Percentiles rank a stretch among this genome's conserved stretches.
These are phyloP conservation scores for Amblyjoppa fuscipennis DNA, from an alignment of 2,888 invertebrate genomes.

Conservation along the genomic window DNA sequence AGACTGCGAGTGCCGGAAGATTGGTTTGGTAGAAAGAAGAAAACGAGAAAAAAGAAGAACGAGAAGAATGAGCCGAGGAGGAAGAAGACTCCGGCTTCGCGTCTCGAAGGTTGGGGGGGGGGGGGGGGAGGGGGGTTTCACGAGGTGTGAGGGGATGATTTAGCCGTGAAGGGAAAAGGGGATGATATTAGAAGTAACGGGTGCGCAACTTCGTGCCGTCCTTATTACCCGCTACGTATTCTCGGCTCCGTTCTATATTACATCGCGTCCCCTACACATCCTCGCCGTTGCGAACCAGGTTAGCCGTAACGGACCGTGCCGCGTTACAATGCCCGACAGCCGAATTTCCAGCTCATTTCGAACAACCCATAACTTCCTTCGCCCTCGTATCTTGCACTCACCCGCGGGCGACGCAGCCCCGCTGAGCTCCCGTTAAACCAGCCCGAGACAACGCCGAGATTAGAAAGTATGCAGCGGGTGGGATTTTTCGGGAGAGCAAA, in stretches of 20 bases:
- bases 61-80: not conserved
- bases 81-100: constrained; percentile 29
- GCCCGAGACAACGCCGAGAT: constrained; percentile 24
- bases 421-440: constrained; percentile 26
- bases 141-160: constrained; percentile 40
- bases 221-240: constrained; percentile 80
- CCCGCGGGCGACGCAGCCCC: constrained; percentile 12
- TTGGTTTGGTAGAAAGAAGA: constrained; percentile 19
- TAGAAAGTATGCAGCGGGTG: constrained; percentile 54
- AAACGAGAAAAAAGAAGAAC: constrained; percentile 27
- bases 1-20: constrained; percentile 14
- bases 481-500: constrained; percentile 26
- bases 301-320: constrained; percentile 25
- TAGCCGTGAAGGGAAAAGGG: constrained; percentile 50
- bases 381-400: constrained; percentile 73
- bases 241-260: constrained; percentile 75
- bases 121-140: not conserved
- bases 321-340: constrained; percentile 17
- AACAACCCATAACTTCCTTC: constrained; percentile 72
- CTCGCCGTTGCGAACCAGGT: constrained; percentile 13
- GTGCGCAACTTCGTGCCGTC: constrained; percentile 74
- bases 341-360: constrained; percentile 77
- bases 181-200: constrained; percentile 80
- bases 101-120: constrained; percentile 28
- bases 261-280: constrained; percentile 44